Conservation (phyloP, 2,113 vertebrate species). For the Athene noctua region DNA sequence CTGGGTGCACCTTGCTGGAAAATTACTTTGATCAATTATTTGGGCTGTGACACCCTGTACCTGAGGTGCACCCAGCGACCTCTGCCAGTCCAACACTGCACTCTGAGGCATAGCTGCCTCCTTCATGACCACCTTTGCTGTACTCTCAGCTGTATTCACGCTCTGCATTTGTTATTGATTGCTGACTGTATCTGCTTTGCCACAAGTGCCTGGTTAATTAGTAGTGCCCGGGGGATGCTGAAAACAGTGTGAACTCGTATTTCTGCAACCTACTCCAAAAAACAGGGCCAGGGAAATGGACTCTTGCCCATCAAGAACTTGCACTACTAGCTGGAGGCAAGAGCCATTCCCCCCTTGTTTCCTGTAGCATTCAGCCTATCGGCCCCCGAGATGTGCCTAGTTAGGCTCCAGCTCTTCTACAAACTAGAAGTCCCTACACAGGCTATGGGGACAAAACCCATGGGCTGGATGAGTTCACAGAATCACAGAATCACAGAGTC, state of each 20-base stretch:
- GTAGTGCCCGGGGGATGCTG: not conserved
- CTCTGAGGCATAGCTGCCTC: not conserved
- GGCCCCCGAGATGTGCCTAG: not conserved
- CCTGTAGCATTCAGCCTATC: not conserved
- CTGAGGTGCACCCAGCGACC: rapidly evolving
- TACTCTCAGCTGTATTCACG: not conserved
- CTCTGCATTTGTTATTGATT: not conserved
- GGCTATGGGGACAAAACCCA: not conserved
- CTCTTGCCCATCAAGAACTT: not conserved
- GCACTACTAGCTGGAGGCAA: not conserved
- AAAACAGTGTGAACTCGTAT: not conserved
- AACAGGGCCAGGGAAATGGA: not conserved
- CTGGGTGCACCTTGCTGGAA: not conserved
- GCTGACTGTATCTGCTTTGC: not conserved
- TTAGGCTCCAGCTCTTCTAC: not conserved
- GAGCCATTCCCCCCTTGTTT: not conserved
- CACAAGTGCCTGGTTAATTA: not conserved
- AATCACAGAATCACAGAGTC: no score
- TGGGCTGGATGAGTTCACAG: not conserved
- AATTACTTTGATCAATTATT: not conserved
- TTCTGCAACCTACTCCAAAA: not conserved
- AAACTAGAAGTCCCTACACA: not conserved
- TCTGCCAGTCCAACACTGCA: not conserved
- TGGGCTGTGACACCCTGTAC: not conserved
- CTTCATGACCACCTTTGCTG: not conserved